Evolutionary conservation across 2,888 invertebrate genomes (phyloP).

Genomic region (Amiota communis): DNA sequence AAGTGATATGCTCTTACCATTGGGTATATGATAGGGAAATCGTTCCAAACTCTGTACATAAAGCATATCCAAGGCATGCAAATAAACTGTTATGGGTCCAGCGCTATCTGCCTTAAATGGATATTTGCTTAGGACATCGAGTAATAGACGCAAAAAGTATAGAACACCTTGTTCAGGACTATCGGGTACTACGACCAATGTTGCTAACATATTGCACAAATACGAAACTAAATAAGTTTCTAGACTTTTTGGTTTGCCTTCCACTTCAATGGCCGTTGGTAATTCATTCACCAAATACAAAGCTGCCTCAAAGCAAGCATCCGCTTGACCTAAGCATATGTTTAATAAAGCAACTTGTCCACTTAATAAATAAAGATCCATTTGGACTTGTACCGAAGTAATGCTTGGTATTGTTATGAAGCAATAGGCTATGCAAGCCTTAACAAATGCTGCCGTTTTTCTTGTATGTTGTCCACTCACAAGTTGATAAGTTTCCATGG

Average conservation of each 20-base stretch:
- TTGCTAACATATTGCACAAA: conserved; percentile 85
- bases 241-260: conserved; percentile 82
- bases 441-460: conserved; percentile 88
- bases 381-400: conserved; percentile 82
- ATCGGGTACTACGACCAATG: conserved; percentile 89
- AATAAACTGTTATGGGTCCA: conserved; percentile 80
- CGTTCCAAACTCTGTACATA: conserved; percentile 85
- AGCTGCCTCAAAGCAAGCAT: conserved; percentile 94
- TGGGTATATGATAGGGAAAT: conserved; percentile 89
- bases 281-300: conserved; percentile 86
- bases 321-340: conserved; percentile 95
- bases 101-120: conserved; percentile 81
- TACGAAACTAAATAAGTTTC: conserved; percentile 82
- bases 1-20: conserved; percentile 72
- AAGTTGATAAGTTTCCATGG: conserved; percentile 80
- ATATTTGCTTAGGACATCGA: conserved; percentile 85
- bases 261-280: conserved; percentile 80
- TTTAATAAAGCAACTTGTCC: conserved; percentile 92
- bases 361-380: conserved; percentile 89
- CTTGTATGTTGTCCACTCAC: conserved; percentile 82
- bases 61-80: conserved; percentile 85
- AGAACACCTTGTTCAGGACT: conserved; percentile 91
- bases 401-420: conserved; percentile 98
- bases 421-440: conserved; percentile 95
- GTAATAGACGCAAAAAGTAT: conserved; percentile 84